These are phyloP conservation scores for Merops nubicus DNA, from an alignment of 2,113 vertebrate genomes.

Conservation along the genomic window DNA sequence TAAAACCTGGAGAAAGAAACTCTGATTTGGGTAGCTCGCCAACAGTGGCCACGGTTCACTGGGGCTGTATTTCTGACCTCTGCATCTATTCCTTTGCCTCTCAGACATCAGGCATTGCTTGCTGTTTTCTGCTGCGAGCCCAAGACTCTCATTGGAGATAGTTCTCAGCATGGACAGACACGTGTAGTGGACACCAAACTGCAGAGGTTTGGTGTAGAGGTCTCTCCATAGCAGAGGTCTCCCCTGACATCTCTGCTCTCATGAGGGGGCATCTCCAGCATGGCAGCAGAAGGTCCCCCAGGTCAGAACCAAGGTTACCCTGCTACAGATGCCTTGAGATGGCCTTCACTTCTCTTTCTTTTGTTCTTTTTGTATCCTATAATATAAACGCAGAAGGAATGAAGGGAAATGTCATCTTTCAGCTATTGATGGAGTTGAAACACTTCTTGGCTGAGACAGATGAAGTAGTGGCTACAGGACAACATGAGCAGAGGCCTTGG, in stretches of 20 bases:
- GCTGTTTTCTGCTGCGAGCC: not conserved
- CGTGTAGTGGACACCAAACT: not conserved
- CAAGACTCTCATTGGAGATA: not conserved
- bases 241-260: not conserved
- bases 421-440: not conserved
- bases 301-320: not conserved
- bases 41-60: not conserved
- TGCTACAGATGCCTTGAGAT: not conserved
- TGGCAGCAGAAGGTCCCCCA: not conserved
- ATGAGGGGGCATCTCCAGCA: not conserved
- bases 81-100: not conserved
- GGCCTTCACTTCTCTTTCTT: not conserved
- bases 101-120: not conserved
- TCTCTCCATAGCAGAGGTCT: not conserved
- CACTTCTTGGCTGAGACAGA: fast-evolving
- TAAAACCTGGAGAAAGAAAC: slow-evolving; percentile 39
- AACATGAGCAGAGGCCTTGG: not conserved
- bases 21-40: not conserved
- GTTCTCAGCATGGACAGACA: not conserved
- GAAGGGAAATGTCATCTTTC: not conserved
- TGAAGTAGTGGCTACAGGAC: not conserved
- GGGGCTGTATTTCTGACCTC: slow-evolving; percentile 11
- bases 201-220: no score
- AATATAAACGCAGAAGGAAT: not conserved
- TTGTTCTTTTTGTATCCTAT: not conserved